Base-by-base conservation (phyloP, 2,888 invertebrate genomes). In the Laothoe populi region DNA sequence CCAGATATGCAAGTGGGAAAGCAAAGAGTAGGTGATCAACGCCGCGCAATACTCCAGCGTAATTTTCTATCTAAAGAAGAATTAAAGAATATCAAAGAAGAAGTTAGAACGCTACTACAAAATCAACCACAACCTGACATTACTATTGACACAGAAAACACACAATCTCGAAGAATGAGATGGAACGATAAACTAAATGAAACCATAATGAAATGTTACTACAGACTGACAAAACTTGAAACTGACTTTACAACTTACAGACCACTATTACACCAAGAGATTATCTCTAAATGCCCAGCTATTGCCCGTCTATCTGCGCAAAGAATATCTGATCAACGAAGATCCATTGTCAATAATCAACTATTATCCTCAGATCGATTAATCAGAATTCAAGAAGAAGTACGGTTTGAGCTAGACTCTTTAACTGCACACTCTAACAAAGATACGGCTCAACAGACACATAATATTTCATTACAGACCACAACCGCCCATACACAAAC, bases 251-350 rank as follows among this genome's bases (percentile, higher is more conserved):
- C 49, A 31, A 21, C 49, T 1, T 49, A 49, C 5, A 26, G 49
- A 26, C 26, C 49, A 31, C 26, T 26, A n/a, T 31, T 49, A 49
- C 49, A 49, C 8, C 49, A 49, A 26, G 26, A 49, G 8, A 24
- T 49, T n/a, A 26, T 31, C n/a, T n/a, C 26, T 49, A 49, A 49
- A 26, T 49, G 23, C 5, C 49, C 49, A n/a, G 11, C 31, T 10
- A n/a, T 59, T 45, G 24, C 45, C n/a, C 59, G 13, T 21, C 59
- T 59, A 21, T 44, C 46, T 35, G 59, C n/a, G n/a, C n/a, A n/a
- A n/a, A n/a, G n/a, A n/a, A n/a, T n/a, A n/a, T n/a, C n/a, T n/a
- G n/a, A n/a, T n/a, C n/a, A n/a, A n/a, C n/a, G n/a, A n/a, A n/a
- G n/a, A n/a, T n/a, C n/a, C n/a, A n/a, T n/a, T n/a, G n/a, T 49